Conservation (phyloP, 2,888 invertebrate species). For the Callosobruchus maculatus region DNA sequence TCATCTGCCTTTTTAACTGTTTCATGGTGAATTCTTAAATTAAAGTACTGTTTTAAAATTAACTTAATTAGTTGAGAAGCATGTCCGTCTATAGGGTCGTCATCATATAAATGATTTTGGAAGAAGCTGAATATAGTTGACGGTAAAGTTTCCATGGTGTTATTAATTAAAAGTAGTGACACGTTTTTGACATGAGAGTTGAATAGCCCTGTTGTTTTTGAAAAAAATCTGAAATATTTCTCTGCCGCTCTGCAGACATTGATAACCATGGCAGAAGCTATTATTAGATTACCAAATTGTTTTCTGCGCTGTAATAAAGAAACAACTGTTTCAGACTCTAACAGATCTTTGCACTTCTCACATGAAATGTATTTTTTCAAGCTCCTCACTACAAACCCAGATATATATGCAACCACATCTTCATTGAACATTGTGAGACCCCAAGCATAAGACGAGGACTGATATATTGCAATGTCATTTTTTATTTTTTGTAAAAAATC, state of each 20-base stretch:
- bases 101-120: not conserved
- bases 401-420: conserved; percentile 10
- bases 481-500: not conserved
- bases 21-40: not conserved
- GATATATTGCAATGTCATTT: not conserved
- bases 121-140: not conserved
- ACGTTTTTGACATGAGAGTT: conserved; percentile 6
- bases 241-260: conserved; percentile 13
- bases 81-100: not conserved
- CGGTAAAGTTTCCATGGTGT: conserved; percentile 6
- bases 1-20: not conserved
- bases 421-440: not conserved
- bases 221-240: conserved; percentile 13
- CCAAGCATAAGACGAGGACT: not conserved
- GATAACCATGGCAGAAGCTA: conserved; percentile 7
- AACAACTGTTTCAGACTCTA: conserved; percentile 9
- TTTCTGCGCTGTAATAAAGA: conserved; percentile 11
- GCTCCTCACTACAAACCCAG: conserved; percentile 8
- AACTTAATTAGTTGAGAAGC: not conserved
- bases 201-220: conserved; percentile 11
- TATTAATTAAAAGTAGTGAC: not conserved
- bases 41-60: conserved; percentile 2
- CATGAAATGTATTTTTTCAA: conserved; percentile 11
- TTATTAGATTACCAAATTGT: conserved; percentile 9
- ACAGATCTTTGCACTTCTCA: conserved; percentile 5